Percentiles rank a stretch among this genome's conserved stretches.
Conservation (phyloP, 2,797 vertebrate species). For the Discoglossus pictus region DNA sequence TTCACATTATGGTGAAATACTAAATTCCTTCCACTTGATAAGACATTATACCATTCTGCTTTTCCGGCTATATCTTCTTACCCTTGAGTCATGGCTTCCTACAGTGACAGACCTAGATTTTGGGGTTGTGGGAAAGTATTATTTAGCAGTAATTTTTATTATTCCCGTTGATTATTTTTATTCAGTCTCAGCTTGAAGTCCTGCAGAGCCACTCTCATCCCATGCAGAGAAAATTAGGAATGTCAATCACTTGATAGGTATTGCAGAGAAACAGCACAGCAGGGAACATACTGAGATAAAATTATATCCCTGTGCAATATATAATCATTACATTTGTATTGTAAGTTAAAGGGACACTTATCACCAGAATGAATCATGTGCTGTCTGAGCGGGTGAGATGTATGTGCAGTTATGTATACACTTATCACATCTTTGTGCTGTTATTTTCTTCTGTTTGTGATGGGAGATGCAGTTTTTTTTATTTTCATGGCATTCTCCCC, state of each 20-base stretch:
- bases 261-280: neutral
- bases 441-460: no score
- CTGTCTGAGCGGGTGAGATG: no score
- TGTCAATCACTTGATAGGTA: constrained; percentile 6
- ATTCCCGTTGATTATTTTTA: neutral
- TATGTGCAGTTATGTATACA: no score
- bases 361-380: no score
- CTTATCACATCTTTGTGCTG: no score
- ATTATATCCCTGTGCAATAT: neutral
- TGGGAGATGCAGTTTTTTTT: no score
- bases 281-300: neutral
- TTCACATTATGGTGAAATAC: no score
- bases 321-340: constrained; percentile 1
- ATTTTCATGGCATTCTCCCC: no score
- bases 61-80: no score
- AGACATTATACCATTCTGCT: no score
- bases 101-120: neutral
- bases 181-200: neutral
- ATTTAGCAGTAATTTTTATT: neutral
- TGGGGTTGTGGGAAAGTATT: neutral
- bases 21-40: no score
- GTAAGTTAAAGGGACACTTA: constrained; percentile 1
- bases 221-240: constrained; percentile 26
- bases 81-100: no score
- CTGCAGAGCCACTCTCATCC: neutral